phyloP scores from a whole-genome alignment of 1,140 invertebrate genomes.

The Diorhabda elongata region DNA sequence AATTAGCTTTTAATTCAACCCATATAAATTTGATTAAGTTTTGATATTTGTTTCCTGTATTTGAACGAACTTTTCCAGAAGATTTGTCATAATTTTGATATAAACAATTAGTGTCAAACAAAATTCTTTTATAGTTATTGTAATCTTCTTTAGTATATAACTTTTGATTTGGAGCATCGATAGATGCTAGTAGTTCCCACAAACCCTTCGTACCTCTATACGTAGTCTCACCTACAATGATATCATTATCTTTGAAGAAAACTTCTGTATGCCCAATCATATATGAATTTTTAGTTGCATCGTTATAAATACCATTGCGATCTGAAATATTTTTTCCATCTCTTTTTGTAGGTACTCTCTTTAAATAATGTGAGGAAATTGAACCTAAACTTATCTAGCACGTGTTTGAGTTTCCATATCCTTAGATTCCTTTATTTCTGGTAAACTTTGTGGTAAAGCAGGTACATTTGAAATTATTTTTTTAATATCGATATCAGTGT shows the following conservation, averaged over 20 bases:
- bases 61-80: constrained; percentile 4
- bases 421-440: not conserved
- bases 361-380: not conserved
- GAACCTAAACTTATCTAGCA: constrained; percentile 6
- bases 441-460: not conserved
- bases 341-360: constrained; percentile 8
- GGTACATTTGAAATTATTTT: not conserved
- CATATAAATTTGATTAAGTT: constrained; percentile 7
- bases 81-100: constrained; percentile 5
- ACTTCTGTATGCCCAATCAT: not conserved
- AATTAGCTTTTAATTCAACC: constrained; percentile 6
- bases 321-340: constrained; percentile 3
- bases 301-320: not conserved
- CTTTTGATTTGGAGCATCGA: constrained; percentile 2
- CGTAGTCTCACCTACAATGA: constrained; percentile 4
- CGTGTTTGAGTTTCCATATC: not conserved
- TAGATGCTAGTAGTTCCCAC: not conserved
- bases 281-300: constrained; percentile 6
- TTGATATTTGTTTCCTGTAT: constrained; percentile 7
- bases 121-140: constrained; percentile 9
- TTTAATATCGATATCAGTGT: not conserved
- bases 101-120: constrained; percentile 1
- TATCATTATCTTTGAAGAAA: not conserved
- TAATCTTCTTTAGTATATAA: not conserved
- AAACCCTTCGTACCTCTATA: constrained; percentile 5